A percentile compares a stretch with the other conserved stretches of the same genome.
Evolutionary conservation across 2,888 invertebrate species (phyloP).

Genomic region (Oscheius sp.): DNA sequence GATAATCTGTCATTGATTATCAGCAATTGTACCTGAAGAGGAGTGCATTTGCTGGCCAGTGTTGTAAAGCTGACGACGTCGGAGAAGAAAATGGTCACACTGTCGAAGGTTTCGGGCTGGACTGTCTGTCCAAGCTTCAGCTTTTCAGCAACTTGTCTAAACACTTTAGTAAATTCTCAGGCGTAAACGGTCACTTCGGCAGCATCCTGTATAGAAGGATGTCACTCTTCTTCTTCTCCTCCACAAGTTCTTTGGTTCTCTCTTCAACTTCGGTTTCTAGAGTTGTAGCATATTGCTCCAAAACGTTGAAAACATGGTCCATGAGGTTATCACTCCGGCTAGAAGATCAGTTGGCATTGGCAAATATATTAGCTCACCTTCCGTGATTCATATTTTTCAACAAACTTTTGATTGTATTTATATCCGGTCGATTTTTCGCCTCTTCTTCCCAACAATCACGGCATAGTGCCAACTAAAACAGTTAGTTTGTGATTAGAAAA

Average conservation of each 20-base stretch:
- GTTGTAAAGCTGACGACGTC: slow-evolving; percentile 68
- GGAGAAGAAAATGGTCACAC: slow-evolving; percentile 68
- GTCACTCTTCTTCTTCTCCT: slow-evolving; percentile 68
- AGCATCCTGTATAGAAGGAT: slow-evolving; percentile 65
- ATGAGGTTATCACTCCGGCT: slow-evolving; percentile 67
- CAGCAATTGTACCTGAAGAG: slow-evolving; percentile 55
- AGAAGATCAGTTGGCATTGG: not conserved
- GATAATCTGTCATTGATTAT: slow-evolving; percentile 28
- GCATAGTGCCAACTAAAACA: slow-evolving; percentile 61
- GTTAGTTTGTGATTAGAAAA: not conserved
- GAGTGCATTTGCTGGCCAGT: slow-evolving; percentile 64
- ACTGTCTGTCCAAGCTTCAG: slow-evolving; percentile 68
- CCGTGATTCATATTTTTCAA: slow-evolving; percentile 67
- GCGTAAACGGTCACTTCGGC: slow-evolving; percentile 54
- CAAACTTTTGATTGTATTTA: slow-evolving; percentile 61
- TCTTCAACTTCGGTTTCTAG: slow-evolving; percentile 65
- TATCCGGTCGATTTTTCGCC: slow-evolving; percentile 61
- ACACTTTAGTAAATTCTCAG: not conserved
- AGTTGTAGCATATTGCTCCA: slow-evolving; percentile 63
- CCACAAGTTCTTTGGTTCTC: slow-evolving; percentile 65
- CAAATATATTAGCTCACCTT: slow-evolving; percentile 42
- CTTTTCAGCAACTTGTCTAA: slow-evolving; percentile 69
- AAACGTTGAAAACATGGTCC: slow-evolving; percentile 70
- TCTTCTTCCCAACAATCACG: slow-evolving; percentile 71
- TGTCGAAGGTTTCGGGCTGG: slow-evolving; percentile 65